Evolutionary conservation across 2,113 vertebrate genomes (phyloP).

Genomic region (Nannobrachium achirus): DNA sequence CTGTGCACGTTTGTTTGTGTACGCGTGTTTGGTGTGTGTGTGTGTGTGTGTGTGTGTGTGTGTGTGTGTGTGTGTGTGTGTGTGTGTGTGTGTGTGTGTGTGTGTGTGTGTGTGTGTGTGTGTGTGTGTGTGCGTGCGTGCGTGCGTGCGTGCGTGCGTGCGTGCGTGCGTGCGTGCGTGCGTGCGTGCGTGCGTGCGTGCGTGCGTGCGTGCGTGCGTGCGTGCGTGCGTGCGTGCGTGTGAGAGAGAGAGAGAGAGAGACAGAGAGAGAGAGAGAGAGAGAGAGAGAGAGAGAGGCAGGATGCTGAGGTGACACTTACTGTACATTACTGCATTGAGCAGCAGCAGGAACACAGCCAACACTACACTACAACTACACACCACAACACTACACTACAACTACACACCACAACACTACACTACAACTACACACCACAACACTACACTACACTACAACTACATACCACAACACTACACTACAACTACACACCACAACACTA

Average conservation of each 20-base stretch:
- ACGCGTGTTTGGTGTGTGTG: background rate
- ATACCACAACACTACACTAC: no score
- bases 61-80: background rate
- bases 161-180: background rate
- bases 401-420: background rate
- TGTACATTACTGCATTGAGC: background rate
- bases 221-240: background rate
- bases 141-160: background rate
- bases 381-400: background rate
- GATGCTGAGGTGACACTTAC: background rate
- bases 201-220: background rate
- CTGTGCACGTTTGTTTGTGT: background rate
- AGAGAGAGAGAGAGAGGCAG: background rate
- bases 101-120: background rate
- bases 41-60: constrained; percentile 4
- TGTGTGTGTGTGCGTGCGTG: constrained; percentile 1
- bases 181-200: background rate
- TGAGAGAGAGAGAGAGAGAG: background rate
- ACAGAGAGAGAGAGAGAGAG: background rate
- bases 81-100: constrained; percentile 1
- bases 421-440: no score
- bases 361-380: background rate
- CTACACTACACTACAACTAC: background rate
- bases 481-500: no score
- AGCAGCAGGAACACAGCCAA: background rate